Conservation (phyloP, 1,140 invertebrate genomes). For the Drosophila fuyamai region DNA sequence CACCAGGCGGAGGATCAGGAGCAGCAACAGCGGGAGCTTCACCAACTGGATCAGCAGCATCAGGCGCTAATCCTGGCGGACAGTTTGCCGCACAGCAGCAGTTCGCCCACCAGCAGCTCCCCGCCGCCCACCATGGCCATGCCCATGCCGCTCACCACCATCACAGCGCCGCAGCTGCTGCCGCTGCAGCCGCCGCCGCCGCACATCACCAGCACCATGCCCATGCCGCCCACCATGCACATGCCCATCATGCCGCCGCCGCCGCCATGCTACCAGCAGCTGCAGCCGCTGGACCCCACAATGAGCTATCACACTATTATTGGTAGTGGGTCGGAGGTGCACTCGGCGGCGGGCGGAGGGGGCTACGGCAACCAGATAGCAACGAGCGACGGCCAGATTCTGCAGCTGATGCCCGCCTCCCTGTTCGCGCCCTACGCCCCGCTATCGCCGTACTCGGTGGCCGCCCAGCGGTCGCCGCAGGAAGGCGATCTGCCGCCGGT, state of each 20-base stretch:
- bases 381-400: conserved; percentile 64
- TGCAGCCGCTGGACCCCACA: conserved; percentile 83
- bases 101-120: conserved; percentile 61
- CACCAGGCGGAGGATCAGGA: conserved; percentile 17
- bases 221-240: conserved; percentile 61
- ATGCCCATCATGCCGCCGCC: conserved; percentile 76
- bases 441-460: conserved; percentile 63
- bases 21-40: conserved; percentile 56
- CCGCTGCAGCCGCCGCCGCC: conserved; percentile 78
- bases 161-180: conserved; percentile 58
- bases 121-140: conserved; percentile 68
- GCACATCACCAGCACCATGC: conserved; percentile 82
- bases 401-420: conserved; percentile 68
- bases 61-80: conserved; percentile 42
- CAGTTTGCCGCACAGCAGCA: conserved; percentile 69
- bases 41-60: conserved; percentile 45
- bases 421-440: conserved; percentile 61
- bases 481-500: conserved; percentile 77
- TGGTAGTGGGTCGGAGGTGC: conserved; percentile 67
- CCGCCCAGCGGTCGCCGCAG: conserved; percentile 76
- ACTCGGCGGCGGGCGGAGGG: neutral
- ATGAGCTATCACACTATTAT: conserved; percentile 85
- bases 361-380: conserved; percentile 28
- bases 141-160: conserved; percentile 55
- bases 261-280: conserved; percentile 83